phyloP scores from a whole-genome alignment of 2,797 vertebrate species.

The Podarcis siculus region DNA sequence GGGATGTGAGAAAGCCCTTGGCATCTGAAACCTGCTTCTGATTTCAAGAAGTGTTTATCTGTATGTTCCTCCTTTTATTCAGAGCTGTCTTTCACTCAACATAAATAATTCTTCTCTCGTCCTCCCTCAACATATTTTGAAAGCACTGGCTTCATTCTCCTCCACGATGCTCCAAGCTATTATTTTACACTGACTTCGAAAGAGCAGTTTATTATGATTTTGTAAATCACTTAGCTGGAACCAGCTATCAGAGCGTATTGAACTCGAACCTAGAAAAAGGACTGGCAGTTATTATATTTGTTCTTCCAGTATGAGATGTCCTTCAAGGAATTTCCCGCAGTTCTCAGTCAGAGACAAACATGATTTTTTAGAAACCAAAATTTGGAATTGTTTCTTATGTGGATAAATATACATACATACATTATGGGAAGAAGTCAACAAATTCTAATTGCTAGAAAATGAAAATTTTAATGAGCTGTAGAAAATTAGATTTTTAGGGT shows the following conservation, averaged over 20 bases:
- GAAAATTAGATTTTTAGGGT: not conserved
- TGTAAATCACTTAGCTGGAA: slow-evolving; percentile 44
- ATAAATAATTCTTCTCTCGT: not conserved
- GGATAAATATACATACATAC: not conserved
- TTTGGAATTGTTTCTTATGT: not conserved
- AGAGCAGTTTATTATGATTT: slow-evolving; percentile 8
- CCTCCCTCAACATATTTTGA: not conserved
- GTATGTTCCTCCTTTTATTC: not conserved
- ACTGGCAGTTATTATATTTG: not conserved
- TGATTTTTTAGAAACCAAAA: not conserved
- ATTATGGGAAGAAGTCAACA: slow-evolving; percentile 7
- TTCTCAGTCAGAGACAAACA: not conserved
- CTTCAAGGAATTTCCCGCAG: not conserved
- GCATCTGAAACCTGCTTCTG: not conserved
- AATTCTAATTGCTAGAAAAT: slow-evolving; percentile 23
- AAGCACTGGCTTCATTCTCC: slow-evolving; percentile 30
- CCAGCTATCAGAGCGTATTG: slow-evolving; percentile 1
- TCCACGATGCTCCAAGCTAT: not conserved
- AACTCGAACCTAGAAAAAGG: not conserved
- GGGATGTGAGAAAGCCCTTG: not conserved
- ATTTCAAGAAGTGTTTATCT: not conserved
- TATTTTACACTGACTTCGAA: slow-evolving; percentile 52
- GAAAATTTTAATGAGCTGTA: not conserved
- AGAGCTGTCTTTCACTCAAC: not conserved
- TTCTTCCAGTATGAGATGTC: not conserved